These are phyloP conservation scores for Struthio camelus DNA, from an alignment of 2,113 vertebrate species.

Conservation along the genomic window DNA sequence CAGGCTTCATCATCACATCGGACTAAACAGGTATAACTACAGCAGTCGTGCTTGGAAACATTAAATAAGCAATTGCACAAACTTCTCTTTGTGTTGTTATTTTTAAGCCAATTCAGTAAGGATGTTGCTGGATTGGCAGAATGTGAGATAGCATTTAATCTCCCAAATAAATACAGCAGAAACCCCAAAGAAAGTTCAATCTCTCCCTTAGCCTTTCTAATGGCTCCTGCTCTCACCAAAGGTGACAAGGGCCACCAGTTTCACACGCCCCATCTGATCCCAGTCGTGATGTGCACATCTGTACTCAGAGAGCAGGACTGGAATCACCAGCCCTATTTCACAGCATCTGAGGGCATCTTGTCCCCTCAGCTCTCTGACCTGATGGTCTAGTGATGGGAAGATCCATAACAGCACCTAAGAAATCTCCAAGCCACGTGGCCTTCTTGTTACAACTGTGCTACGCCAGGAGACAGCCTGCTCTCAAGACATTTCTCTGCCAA, in stretches of 20 bases:
- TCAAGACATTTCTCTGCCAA: not conserved
- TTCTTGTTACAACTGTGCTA: not conserved
- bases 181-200: not conserved
- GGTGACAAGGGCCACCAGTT: not conserved
- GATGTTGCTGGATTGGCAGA: not conserved
- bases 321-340: not conserved
- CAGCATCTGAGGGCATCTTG: not conserved
- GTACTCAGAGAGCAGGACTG: not conserved
- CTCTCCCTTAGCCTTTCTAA: fast-evolving
- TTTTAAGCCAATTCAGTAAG: not conserved
- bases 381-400: not conserved
- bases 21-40: not conserved
- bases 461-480: not conserved
- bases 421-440: not conserved
- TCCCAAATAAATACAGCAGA: not conserved
- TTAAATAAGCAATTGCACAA: not conserved
- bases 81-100: fast-evolving
- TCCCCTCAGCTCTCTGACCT: not conserved
- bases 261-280: not conserved
- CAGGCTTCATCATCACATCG: fast-evolving
- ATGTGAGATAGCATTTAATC: fast-evolving
- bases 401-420: not conserved
- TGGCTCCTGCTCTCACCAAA: not conserved
- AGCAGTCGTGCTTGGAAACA: fast-evolving
- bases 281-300: fast-evolving